Percentiles rank a stretch among this genome's conserved stretches.
Conservation (phyloP, 37 sponge, comb jelly and placozoan species). For the Spongilla lacustris region DNA sequence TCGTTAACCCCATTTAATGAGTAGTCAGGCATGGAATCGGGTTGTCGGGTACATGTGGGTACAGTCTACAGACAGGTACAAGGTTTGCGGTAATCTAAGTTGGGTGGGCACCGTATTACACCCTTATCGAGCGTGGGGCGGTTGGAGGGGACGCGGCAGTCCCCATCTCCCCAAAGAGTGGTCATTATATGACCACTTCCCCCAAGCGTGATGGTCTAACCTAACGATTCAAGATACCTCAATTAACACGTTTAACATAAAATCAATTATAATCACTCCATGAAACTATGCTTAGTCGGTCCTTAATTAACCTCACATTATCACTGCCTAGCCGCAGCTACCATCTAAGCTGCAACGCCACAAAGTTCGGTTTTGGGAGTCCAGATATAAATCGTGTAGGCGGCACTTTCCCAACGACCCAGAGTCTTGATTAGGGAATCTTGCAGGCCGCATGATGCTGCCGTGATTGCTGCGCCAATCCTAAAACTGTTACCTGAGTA, state of each 20-base stretch:
- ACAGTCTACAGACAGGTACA: too few species aligned
- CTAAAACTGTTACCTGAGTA: constrained; percentile 42
- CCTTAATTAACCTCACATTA: background rate
- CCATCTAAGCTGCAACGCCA: background rate
- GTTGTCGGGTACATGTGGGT: background rate
- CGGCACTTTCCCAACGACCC: constrained; percentile 25
- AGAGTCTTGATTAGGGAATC: constrained; percentile 27
- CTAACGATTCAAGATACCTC: background rate
- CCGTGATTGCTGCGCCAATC: constrained; percentile 36
- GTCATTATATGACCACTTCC: background rate
- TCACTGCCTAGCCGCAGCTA: background rate
- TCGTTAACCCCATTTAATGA: background rate
- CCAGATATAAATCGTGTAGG: constrained; percentile 4
- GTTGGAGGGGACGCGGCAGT: constrained; percentile 1
- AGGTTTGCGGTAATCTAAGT: background rate
- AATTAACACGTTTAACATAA: background rate
- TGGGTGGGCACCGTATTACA: background rate
- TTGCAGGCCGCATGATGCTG: constrained; percentile 17
- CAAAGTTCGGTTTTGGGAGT: background rate
- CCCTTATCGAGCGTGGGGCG: background rate
- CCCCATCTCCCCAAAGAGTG: background rate
- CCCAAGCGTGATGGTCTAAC: background rate
- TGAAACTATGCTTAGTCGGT: background rate
- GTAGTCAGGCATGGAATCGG: background rate
- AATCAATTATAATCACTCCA: background rate